Base-by-base conservation (phyloP, 1,140 invertebrate genomes). In the Drosophila ogumai region DNA sequence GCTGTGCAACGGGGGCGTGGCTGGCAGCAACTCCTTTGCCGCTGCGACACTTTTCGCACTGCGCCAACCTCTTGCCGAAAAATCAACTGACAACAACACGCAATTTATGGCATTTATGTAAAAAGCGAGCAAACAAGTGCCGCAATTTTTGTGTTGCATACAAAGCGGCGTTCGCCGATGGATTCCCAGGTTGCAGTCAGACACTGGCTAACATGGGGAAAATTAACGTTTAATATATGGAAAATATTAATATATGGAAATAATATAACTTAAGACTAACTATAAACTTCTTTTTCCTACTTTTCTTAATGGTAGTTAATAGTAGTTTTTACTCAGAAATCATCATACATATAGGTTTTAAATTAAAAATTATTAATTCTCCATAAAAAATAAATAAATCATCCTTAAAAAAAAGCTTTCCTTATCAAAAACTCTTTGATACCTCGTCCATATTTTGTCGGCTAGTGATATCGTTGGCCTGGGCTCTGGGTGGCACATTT, bases 21-120 rank as follows among this genome's bases (percentile, higher is more conserved):
- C 32, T 34, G 19, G 44, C 13, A 6, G 40, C 8, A 22, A 50
- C 69, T 67, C 63, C 59, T 66, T 69, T 44, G 28, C 56, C 59
- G 22, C 49, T 41, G 54, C 80, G 78, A 61, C 82, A 81, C 66
- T 86, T 81, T 76, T 67, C 54, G 65, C 41, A 38, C 36, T 59
- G 66, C 36, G 32, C 56, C 64, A 71, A 47, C 55, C 60, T 63
- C 58, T 81, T 79, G 49, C 38, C 65, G 71, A 73, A 74, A 46
- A 55, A 73, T 56, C 81, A 87, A 76, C 68, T 82, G 75, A 73
- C 84, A 87, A 76, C 67, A 71, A 61, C 71, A 61, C 71, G 63
- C 73, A 82, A 87, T 88, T 87, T 87, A 87, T 87, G 84, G 77
- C 80, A 74, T 82, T 87, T 87, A 88, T 75, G 69, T 67, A 71